A percentile compares a stretch with the other conserved stretches of the same genome.
phyloP scores from a whole-genome alignment of 92 coral and sea anemone genomes.

The Siderastrea radians region DNA sequence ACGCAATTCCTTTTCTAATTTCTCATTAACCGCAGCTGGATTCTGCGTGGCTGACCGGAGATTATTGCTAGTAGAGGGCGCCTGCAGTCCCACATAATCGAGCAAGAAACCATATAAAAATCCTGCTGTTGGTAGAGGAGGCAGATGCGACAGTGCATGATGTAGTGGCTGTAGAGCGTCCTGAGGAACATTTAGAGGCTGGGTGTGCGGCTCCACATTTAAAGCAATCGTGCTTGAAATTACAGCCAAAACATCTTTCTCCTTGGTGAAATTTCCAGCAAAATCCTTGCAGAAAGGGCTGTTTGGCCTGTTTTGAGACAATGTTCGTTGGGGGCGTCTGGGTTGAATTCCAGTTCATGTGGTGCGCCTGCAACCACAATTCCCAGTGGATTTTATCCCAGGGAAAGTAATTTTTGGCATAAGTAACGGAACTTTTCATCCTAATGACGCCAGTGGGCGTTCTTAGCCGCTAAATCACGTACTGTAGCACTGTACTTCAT shows the following conservation, averaged over 20 bases:
- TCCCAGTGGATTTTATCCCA: slow-evolving; percentile 24
- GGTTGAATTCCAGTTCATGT: not conserved
- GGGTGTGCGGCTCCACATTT: slow-evolving; percentile 1
- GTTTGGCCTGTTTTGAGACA: not conserved
- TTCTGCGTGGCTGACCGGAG: not conserved
- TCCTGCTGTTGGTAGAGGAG: slow-evolving; percentile 3
- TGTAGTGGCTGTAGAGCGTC: not conserved
- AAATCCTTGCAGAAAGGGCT: slow-evolving; percentile 1
- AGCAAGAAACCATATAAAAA: not conserved
- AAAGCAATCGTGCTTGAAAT: slow-evolving; percentile 9
- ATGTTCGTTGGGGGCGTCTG: not conserved
- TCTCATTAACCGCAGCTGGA: not conserved
- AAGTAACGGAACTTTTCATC: slow-evolving; percentile 1
- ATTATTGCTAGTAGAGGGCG: not conserved
- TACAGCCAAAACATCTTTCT: slow-evolving; percentile 4
- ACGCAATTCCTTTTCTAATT: not conserved
- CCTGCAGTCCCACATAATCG: not conserved
- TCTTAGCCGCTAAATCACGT: slow-evolving; percentile 13
- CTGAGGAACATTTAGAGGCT: not conserved
- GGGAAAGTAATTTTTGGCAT: slow-evolving; percentile 1
- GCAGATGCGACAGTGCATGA: not conserved
- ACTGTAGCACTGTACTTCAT: not conserved
- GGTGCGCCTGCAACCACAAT: slow-evolving; percentile 34
- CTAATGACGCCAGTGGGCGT: not conserved
- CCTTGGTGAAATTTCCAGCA: slow-evolving; percentile 19